phyloP scores from a whole-genome alignment of 2,888 invertebrate genomes.

The Mythimna ferrago region DNA sequence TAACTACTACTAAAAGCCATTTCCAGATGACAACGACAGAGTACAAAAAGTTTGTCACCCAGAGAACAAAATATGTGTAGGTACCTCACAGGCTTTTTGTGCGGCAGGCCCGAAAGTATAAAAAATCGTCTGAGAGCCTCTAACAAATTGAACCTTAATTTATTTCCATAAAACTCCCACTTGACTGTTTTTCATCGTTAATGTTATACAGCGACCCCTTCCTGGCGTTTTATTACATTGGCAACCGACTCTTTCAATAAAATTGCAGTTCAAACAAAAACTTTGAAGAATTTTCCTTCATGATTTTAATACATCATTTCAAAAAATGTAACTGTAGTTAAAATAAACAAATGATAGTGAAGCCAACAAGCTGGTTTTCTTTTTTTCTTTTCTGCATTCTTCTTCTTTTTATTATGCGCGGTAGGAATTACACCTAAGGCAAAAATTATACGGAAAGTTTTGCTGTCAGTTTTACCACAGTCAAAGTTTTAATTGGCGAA shows the following conservation, averaged over 20 bases:
- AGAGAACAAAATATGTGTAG: conserved; percentile 8
- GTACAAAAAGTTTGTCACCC: conserved; percentile 4
- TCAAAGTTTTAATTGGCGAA: too few relatives aligned
- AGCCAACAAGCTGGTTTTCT: neutral
- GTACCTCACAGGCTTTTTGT: neutral
- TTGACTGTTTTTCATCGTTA: conserved; percentile 51
- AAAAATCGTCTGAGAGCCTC: neutral
- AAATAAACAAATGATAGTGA: neutral
- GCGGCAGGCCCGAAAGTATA: neutral
- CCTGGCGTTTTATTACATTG: conserved; percentile 57
- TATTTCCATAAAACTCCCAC: conserved; percentile 36
- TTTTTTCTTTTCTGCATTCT: too few relatives aligned
- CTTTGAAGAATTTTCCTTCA: conserved; percentile 1
- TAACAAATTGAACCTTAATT: neutral
- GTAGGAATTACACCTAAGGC: too few relatives aligned
- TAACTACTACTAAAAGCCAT: neutral
- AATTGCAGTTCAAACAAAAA: conserved; percentile 27
- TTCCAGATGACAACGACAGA: neutral
- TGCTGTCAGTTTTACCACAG: too few relatives aligned
- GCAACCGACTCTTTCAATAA: conserved; percentile 50
- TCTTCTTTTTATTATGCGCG: too few relatives aligned
- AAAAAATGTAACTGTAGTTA: neutral
- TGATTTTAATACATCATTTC: neutral
- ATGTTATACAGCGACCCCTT: conserved; percentile 46
- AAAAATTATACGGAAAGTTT: too few relatives aligned